phyloP scores from a whole-genome alignment of 2,797 vertebrate species.

The Microctenopoma steveboyesi region DNA sequence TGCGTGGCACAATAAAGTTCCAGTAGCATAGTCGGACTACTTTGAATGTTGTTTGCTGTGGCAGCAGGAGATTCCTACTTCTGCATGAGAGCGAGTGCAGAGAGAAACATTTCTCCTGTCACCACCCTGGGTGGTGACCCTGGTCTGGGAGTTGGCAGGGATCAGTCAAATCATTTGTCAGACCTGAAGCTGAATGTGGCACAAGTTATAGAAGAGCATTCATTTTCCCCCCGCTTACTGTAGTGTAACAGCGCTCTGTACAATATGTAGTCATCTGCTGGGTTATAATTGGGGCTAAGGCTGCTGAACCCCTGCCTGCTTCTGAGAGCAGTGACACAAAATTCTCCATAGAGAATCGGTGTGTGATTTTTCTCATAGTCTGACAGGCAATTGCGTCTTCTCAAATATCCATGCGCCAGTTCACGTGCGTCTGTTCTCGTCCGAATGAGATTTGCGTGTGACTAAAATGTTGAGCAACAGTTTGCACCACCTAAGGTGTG shows the following conservation, averaged over 20 bases:
- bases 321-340: slow-evolving; percentile 53
- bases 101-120: slow-evolving; percentile 55
- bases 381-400: slow-evolving; percentile 53
- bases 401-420: slow-evolving; percentile 47
- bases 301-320: slow-evolving; percentile 52
- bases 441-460: slow-evolving; percentile 29
- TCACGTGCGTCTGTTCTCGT: slow-evolving; percentile 49
- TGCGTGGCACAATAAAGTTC: slow-evolving; percentile 26
- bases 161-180: slow-evolving; percentile 66
- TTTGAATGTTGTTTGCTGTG: slow-evolving; percentile 39
- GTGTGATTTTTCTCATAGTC: slow-evolving; percentile 51
- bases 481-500: slow-evolving; percentile 34
- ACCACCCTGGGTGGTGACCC: slow-evolving; percentile 24
- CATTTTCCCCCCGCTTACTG: slow-evolving; percentile 29
- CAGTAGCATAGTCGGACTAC: slow-evolving; percentile 17
- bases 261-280: slow-evolving; percentile 61
- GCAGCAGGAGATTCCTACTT: slow-evolving; percentile 50
- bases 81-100: slow-evolving; percentile 17
- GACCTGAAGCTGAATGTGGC: slow-evolving; percentile 64
- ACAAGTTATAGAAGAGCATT: slow-evolving; percentile 57
- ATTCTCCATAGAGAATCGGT: slow-evolving; percentile 44
- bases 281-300: slow-evolving; percentile 73
- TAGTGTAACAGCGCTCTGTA: slow-evolving; percentile 40
- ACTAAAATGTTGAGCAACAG: slow-evolving; percentile 32
- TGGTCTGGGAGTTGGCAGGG: slow-evolving; percentile 53